phyloP scores from a whole-genome alignment of 2,113 vertebrate genomes.

The Natator depressus region DNA sequence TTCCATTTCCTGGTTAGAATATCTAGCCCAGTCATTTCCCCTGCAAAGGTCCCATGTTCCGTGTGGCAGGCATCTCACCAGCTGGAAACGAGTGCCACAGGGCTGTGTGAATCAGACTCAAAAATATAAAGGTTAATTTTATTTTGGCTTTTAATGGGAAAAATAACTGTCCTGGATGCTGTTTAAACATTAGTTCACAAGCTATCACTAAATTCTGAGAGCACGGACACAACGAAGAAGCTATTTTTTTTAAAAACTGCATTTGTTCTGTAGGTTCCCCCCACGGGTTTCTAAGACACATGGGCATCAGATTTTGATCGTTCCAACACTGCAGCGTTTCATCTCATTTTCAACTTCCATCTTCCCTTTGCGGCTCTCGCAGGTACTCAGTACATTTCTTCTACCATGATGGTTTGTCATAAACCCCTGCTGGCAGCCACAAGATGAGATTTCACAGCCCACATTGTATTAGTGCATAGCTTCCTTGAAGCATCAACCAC shows the following conservation, averaged over 20 bases:
- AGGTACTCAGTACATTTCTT: background rate
- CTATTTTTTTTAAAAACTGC: background rate
- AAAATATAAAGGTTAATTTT: background rate
- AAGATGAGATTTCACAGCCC: background rate
- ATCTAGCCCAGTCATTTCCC: background rate
- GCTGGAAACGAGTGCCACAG: background rate
- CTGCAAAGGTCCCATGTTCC: background rate
- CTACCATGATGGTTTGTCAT: background rate
- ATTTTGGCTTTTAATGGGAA: slow-evolving; percentile 1
- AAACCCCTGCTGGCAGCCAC: background rate
- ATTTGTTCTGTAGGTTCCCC: background rate
- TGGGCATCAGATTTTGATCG: background rate
- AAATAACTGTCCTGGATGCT: background rate
- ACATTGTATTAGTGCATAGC: background rate
- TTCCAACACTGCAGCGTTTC: background rate
- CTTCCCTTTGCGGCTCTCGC: background rate
- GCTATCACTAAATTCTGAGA: background rate
- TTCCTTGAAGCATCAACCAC: background rate
- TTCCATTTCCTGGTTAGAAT: background rate
- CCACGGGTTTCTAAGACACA: background rate
- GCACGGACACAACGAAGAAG: background rate
- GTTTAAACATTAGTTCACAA: background rate
- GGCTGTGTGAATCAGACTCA: background rate
- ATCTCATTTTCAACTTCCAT: background rate
- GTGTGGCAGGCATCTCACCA: background rate